Conservation (phyloP, 92 coral and sea anemone genomes). For the Bergia sp. region DNA sequence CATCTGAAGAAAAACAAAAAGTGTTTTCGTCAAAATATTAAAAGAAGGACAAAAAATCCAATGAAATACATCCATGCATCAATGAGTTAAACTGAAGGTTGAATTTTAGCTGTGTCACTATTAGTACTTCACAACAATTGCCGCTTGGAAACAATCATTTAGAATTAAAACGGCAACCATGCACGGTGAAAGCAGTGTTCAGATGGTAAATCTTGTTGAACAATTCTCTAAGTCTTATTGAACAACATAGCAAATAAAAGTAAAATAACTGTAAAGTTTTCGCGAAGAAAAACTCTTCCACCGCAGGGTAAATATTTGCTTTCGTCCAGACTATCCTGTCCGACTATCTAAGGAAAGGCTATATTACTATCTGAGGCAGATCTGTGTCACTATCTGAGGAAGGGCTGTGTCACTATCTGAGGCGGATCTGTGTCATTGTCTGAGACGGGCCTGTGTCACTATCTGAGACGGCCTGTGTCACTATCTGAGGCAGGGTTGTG, state of each 20-base stretch:
- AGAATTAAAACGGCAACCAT: too few relatives aligned
- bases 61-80: not conserved
- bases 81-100: not conserved
- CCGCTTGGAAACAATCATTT: not conserved
- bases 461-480: not conserved
- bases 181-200: not conserved
- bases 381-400: not conserved
- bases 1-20: constrained; percentile 61
- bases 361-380: not conserved
- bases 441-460: not conserved
- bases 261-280: too few relatives aligned
- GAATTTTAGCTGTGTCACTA: too few relatives aligned
- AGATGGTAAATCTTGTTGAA: too few relatives aligned
- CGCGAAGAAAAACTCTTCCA: not conserved
- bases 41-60: not conserved
- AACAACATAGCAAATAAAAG: too few relatives aligned
- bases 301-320: not conserved
- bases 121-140: too few relatives aligned
- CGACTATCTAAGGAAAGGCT: not conserved
- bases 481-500: not conserved
- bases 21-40: not conserved
- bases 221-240: too few relatives aligned
- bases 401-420: not conserved
- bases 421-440: not conserved
- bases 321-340: too few relatives aligned